Conservation (phyloP, 2,113 vertebrate genomes). For the Perognathus longimembris region DNA sequence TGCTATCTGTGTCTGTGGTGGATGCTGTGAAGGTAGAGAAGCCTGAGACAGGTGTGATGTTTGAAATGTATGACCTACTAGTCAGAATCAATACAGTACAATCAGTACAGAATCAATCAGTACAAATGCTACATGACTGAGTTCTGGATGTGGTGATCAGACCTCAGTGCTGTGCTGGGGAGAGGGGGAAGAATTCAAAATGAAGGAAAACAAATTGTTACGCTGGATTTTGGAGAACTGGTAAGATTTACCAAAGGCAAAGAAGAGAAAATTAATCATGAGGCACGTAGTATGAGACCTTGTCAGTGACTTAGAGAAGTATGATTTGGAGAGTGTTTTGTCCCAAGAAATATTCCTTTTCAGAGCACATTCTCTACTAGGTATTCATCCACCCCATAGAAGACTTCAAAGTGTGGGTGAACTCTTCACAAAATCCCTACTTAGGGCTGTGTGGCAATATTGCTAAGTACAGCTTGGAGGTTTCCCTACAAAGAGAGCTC, state of each 20-base stretch:
- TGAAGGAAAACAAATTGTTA: not conserved
- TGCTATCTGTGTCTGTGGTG: not conserved
- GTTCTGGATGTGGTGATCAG: not conserved
- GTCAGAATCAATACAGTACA: not conserved
- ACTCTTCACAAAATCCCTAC: slow-evolving; percentile 5
- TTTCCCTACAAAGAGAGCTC: slow-evolving; percentile 55
- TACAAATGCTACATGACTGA: not conserved
- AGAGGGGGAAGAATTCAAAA: not conserved
- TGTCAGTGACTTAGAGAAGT: not conserved
- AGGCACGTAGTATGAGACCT: not conserved
- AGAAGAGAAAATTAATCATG: not conserved
- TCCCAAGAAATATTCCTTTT: not conserved
- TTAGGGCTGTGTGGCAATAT: not conserved
- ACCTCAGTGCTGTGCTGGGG: not conserved
- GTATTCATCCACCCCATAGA: not conserved
- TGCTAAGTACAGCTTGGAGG: slow-evolving; percentile 48
- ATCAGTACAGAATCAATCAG: too few species aligned
- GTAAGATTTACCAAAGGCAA: not conserved
- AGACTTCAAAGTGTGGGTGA: not conserved
- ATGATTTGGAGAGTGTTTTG: not conserved
- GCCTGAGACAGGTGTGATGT: not conserved
- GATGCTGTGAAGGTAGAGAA: not conserved
- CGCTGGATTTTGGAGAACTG: not conserved
- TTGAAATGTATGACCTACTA: not conserved
- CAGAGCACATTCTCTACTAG: not conserved